Base-by-base conservation (phyloP, 2,888 invertebrate genomes). In the Drosophila lutescens region DNA sequence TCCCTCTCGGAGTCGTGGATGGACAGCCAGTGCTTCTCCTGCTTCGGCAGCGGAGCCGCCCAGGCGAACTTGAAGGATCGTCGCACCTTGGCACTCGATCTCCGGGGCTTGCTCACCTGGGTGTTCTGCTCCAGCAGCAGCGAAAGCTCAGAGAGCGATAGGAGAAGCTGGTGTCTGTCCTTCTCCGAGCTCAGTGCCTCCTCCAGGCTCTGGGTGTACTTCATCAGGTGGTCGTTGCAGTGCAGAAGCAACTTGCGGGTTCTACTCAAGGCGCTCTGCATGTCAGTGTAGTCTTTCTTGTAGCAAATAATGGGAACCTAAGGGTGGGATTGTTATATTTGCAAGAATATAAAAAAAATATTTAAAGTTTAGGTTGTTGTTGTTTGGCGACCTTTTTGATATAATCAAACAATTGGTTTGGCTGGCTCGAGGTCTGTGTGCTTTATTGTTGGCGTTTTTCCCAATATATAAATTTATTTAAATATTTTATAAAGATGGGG, bases 81-180 rank as follows among this genome's bases (percentile, higher is more conserved):
- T 10, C 50, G 36, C 6, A 10, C 1, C 38, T 10, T 38, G 6
- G 0, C 4, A 10, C 15, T 12, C 7, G 36, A 17, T 2, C 17
- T 10, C 17, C 51, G 17, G 7, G 7, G 15, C 32, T 12, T 49
- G 49, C 7, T 32, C 32, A 32, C 6, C 12, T 32, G 15, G 49
- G 2, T 12, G 57, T 55, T 59, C 65, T 55, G 26, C 23, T 40
- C 53, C 7, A 51, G 38, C 44, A 44, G 46, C 49, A 20, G 17
- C n/a, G 58, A 15, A 2, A 32, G n/a, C 12, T 32, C 15, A 20
- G 32, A 10, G 5, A 53, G 2, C 8, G 53, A 34, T 15, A 15
- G 15, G 1, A 30, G 30, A 0, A 30, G 2, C 8, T 4, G 13
- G n/a, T 0, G 10, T 5, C 15, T 6, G 2, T 30, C 30, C 5